Evolutionary conservation across 2,797 vertebrate genomes (phyloP).

Genomic region (Tragelaphus oryx): DNA sequence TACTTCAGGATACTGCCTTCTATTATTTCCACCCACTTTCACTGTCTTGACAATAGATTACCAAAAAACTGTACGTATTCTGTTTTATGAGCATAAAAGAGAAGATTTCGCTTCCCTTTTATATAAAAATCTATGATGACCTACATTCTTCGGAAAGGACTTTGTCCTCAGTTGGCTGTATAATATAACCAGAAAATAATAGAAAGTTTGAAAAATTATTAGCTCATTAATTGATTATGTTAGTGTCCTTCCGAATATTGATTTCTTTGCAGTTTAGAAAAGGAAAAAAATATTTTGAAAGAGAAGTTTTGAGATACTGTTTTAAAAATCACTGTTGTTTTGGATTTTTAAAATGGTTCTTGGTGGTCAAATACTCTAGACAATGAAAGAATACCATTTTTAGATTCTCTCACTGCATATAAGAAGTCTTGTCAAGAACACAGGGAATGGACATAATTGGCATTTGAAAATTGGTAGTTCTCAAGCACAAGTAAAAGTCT

Average conservation of each 20-base stretch:
- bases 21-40: background rate
- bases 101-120: background rate
- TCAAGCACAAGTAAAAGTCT: background rate
- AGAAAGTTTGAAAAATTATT: background rate
- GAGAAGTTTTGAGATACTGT: background rate
- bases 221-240: background rate
- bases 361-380: background rate
- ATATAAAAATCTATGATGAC: background rate
- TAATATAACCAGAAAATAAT: background rate
- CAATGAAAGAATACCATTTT: background rate
- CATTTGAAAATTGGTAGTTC: conserved; percentile 44
- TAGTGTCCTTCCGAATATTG: background rate
- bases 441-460: background rate
- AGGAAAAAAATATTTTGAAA: background rate
- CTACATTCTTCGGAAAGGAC: background rate
- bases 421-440: background rate
- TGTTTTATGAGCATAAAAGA: background rate
- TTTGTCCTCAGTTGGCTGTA: background rate
- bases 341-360: background rate
- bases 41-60: background rate
- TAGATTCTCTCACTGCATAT: background rate
- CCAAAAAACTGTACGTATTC: background rate
- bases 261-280: background rate
- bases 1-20: background rate
- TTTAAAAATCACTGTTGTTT: conserved; percentile 37